Evolutionary conservation across 2,888 invertebrate species (phyloP), one percentile per base, ranked within the genome.

Genomic region (Adineta ricciae): DNA sequence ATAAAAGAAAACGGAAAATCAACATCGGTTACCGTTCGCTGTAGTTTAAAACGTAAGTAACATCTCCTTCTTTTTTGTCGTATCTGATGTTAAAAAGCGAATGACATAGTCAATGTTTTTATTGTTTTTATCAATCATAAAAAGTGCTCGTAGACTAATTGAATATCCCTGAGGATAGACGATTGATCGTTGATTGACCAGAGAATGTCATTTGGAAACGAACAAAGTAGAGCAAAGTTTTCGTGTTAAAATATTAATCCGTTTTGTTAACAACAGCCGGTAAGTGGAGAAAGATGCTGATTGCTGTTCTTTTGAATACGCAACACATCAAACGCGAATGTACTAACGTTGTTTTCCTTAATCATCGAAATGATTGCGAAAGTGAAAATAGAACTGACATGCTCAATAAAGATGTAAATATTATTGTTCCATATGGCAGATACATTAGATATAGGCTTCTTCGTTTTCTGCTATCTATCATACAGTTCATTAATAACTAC

Each of bases 1-100:
- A 21, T 78, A 41, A 78, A 78, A 78, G 78, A 78, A n/a, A 78
- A 78, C 41, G 78, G 78, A 8, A 78, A 78, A 41, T 41, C 78
- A 41, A 78, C 78, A 41, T 78, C 41, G 1, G 78, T 78, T 78
- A 78, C 78, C n/a, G 78, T 78, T 78, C 78, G 78, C 14, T 78
- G 78, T 78, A 78, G 24, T 41, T 2, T 78, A 36, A 78, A 78
- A 78, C 78, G 78, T 78, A 78, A 78, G 78, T 78, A 41, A n/a
- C 11, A 27, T 32, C 4, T 1, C 3, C 9, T 32, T 64, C 9
- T 41, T 41, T 24, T 0, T 41, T 21, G 38, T 78, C 38, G 19
- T 78, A 11, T 78, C 41, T 78, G 11, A n/a, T 9, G 24, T 73
- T 11, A 41, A n/a, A 32, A 5, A 54, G 21, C n/a, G 9, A 54